A percentile compares a stretch with the other conserved stretches of the same genome.
phyloP scores from a whole-genome alignment of 2,113 vertebrate species.

The Fulica atra region DNA sequence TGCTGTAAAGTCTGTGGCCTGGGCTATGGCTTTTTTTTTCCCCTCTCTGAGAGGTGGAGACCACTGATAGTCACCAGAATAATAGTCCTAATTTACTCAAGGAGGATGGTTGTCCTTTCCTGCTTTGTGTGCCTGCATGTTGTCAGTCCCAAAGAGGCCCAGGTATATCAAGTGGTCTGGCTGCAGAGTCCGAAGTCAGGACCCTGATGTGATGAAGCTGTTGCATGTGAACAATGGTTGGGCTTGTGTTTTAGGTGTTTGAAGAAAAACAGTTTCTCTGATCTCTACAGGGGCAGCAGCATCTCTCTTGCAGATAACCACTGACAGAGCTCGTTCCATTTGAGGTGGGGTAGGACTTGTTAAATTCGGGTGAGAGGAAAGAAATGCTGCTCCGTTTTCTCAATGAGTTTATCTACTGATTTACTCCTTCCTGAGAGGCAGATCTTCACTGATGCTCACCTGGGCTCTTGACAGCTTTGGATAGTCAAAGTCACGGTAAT shows the following conservation, averaged over 20 bases:
- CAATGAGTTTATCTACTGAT: not conserved
- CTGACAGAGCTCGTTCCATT: fast-evolving
- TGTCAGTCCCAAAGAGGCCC: not conserved
- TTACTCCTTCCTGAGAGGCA: not conserved
- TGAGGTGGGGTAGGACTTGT: not conserved
- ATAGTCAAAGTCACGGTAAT: not conserved
- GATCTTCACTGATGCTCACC: not conserved
- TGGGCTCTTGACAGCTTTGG: not conserved
- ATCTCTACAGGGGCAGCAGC: not conserved
- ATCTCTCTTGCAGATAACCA: not conserved
- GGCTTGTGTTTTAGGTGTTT: not conserved
- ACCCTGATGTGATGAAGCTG: not conserved
- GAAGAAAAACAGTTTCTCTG: not conserved
- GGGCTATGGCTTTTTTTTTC: not conserved
- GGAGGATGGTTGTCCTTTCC: not conserved
- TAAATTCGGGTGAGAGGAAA: not conserved
- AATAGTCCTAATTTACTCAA: not conserved
- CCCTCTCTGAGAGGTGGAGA: not conserved
- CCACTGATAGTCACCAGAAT: not conserved
- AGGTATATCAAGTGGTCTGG: not conserved
- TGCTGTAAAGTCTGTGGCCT: not conserved
- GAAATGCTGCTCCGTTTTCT: not conserved
- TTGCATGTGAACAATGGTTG: fast-evolving
- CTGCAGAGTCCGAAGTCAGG: not conserved
- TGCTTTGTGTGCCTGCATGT: not conserved